Evolutionary conservation across 2,888 invertebrate species (phyloP).

Genomic region (Apocheima hispidaria): DNA sequence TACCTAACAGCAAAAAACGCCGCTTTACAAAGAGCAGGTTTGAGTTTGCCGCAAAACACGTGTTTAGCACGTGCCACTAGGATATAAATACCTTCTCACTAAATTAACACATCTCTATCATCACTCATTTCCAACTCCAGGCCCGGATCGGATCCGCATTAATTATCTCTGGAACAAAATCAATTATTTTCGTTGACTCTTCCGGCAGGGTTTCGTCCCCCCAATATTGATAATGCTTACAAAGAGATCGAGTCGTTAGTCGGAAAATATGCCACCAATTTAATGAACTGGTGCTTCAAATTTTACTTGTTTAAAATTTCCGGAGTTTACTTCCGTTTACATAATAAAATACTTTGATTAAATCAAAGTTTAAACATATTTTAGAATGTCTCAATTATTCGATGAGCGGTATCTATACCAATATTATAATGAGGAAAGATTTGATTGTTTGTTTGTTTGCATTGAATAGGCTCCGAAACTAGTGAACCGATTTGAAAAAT

Average conservation of each 20-base stretch:
- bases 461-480: too few species aligned
- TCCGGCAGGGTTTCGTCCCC: slow-evolving; percentile 7
- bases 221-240: slow-evolving; percentile 23
- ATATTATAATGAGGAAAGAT: too few species aligned
- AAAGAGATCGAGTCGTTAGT: slow-evolving; percentile 17
- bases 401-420: too few species aligned
- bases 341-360: neutral
- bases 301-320: slow-evolving; percentile 1
- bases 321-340: neutral
- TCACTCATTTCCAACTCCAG: slow-evolving; percentile 44
- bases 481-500: too few species aligned
- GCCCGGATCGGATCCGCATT: slow-evolving; percentile 42
- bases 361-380: neutral
- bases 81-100: neutral
- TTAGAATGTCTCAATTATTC: too few species aligned
- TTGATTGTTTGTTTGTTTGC: too few species aligned
- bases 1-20: too few species aligned
- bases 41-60: neutral
- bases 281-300: neutral
- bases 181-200: slow-evolving; percentile 39
- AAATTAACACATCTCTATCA: slow-evolving; percentile 31
- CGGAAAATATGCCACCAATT: slow-evolving; percentile 4
- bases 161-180: slow-evolving; percentile 43
- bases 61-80: neutral
- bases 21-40: neutral